phyloP scores from a whole-genome alignment of 2,888 invertebrate species.

The Campoplex nolae region DNA sequence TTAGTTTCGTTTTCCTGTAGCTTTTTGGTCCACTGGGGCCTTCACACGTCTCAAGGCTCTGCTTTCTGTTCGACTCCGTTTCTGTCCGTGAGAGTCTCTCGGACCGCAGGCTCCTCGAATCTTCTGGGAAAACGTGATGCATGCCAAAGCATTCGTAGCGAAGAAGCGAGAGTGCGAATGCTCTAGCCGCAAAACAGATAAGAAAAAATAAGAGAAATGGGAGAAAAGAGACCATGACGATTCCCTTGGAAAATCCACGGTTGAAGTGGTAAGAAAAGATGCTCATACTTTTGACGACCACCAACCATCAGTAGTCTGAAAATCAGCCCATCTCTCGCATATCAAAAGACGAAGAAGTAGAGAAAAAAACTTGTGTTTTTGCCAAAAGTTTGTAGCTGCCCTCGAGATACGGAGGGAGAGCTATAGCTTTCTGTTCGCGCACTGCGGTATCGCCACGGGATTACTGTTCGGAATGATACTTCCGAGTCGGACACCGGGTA shows the following conservation, averaged over 20 bases:
- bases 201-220: constrained; percentile 68
- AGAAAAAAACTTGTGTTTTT: constrained; percentile 73
- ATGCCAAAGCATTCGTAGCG: constrained; percentile 77
- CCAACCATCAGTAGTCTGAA: constrained; percentile 26
- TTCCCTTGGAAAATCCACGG: constrained; percentile 57
- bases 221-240: constrained; percentile 65
- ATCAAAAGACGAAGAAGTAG: constrained; percentile 47
- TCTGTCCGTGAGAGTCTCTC: constrained; percentile 65
- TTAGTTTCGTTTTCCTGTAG: constrained; percentile 57
- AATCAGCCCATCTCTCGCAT: constrained; percentile 42
- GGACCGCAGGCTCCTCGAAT: constrained; percentile 67
- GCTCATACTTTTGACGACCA: constrained; percentile 43
- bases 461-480: constrained; percentile 80
- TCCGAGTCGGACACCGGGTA: constrained; percentile 81
- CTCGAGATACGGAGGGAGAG: constrained; percentile 71
- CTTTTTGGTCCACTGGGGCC: constrained; percentile 70
- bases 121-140: constrained; percentile 75
- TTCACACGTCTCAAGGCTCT: constrained; percentile 68
- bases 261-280: constrained; percentile 50
- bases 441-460: constrained; percentile 76
- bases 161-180: constrained; percentile 51
- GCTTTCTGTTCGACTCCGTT: constrained; percentile 58
- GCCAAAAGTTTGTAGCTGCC: constrained; percentile 74
- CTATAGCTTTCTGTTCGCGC: constrained; percentile 58
- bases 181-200: constrained; percentile 54